phyloP scores from a whole-genome alignment of 2,888 invertebrate genomes.

The Trissoscelio sp. region DNA sequence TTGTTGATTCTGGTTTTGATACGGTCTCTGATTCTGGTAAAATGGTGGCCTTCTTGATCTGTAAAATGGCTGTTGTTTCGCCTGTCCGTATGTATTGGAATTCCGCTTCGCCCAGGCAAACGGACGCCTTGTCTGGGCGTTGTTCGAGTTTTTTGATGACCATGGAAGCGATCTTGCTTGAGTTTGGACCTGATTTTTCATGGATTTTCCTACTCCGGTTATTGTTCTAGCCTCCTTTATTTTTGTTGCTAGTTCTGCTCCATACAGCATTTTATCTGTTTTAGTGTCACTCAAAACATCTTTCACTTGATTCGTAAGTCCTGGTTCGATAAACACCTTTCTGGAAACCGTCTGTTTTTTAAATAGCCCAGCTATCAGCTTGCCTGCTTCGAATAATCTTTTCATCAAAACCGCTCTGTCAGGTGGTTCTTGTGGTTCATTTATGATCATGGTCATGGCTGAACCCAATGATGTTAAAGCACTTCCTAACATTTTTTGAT shows the following conservation, averaged over 20 bases:
- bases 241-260: background rate
- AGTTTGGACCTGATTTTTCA: constrained; percentile 25
- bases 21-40: constrained; percentile 1
- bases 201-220: constrained; percentile 2
- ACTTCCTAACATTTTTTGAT: background rate
- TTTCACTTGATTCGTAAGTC: constrained; percentile 8
- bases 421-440: constrained; percentile 38
- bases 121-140: constrained; percentile 18
- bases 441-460: constrained; percentile 35
- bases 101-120: constrained; percentile 35
- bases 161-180: background rate
- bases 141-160: constrained; percentile 40
- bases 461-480: constrained; percentile 26
- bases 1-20: constrained; percentile 7
- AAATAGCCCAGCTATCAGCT: constrained; percentile 9
- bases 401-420: constrained; percentile 17
- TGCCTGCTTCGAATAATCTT: constrained; percentile 28
- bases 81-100: constrained; percentile 44
- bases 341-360: constrained; percentile 1
- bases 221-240: constrained; percentile 32
- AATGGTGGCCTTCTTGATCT: constrained; percentile 9
- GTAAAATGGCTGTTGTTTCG: constrained; percentile 31
- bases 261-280: constrained; percentile 9
- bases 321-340: constrained; percentile 21
- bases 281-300: constrained; percentile 4